Evolutionary conservation across 2,113 vertebrate species (phyloP).

Genomic region (Recurvirostra avosetta): DNA sequence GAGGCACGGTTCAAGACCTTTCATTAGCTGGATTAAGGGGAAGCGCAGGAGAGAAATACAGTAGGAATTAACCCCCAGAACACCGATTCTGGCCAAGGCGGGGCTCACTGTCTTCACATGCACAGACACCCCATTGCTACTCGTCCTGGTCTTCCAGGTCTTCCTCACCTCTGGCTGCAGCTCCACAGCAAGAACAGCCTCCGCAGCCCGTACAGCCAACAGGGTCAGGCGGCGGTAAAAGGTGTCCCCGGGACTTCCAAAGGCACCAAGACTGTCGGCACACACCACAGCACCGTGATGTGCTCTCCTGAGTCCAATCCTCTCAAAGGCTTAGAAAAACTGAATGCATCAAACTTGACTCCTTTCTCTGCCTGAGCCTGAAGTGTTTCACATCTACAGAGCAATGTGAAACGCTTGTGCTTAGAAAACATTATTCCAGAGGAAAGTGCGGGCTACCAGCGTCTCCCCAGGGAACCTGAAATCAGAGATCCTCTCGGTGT

Average conservation of each 20-base stretch:
- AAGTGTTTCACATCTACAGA: neutral
- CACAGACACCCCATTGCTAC: neutral
- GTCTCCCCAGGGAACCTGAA: neutral
- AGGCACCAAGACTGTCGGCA: neutral
- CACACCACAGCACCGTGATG: neutral
- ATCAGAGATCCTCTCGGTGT: neutral
- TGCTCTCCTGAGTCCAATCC: neutral
- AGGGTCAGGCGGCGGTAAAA: neutral
- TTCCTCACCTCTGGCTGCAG: neutral
- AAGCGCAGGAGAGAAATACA: fast-evolving
- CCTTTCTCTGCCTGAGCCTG: fast-evolving
- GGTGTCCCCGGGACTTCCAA: neutral
- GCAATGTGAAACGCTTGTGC: fast-evolving
- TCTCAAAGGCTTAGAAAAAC: neutral
- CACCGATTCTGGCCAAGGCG: neutral
- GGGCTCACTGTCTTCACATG: neutral
- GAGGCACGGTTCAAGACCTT: neutral
- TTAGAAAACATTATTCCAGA: neutral
- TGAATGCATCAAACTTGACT: fast-evolving
- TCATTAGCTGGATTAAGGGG: neutral
- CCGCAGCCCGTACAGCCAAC: neutral
- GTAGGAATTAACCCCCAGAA: neutral
- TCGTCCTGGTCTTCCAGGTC: neutral
- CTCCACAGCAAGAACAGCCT: neutral
- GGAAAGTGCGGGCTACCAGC: neutral